Conservation (phyloP, 1,140 invertebrate species). For the Neocloeon triangulifer region DNA sequence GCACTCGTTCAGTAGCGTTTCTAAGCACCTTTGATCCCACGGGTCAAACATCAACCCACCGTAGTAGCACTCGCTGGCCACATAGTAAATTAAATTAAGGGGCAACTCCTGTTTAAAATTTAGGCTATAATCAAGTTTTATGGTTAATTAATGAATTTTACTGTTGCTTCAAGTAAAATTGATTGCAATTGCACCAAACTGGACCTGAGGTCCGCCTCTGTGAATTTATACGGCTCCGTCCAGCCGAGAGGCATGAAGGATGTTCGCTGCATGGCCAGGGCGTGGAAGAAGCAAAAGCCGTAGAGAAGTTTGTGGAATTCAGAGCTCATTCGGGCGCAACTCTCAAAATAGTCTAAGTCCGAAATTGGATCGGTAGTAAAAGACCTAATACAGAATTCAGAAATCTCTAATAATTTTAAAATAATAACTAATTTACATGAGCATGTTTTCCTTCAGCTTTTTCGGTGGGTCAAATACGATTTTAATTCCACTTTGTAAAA, state of each 20-base stretch:
- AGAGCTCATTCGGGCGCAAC: slow-evolving; percentile 41
- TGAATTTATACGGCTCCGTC: slow-evolving; percentile 92
- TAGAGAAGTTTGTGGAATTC: slow-evolving; percentile 83
- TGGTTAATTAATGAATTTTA: neutral
- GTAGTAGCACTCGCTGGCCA: slow-evolving; percentile 92
- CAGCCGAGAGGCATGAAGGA: slow-evolving; percentile 86
- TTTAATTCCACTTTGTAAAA: slow-evolving; percentile 85
- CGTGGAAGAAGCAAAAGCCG: slow-evolving; percentile 87
- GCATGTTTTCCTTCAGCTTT: slow-evolving; percentile 45
- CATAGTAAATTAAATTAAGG: slow-evolving; percentile 24
- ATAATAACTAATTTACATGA: slow-evolving; percentile 19
- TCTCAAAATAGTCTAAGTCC: slow-evolving; percentile 70
- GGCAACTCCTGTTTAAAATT: neutral
- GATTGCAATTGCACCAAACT: slow-evolving; percentile 67
- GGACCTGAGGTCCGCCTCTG: slow-evolving; percentile 82
- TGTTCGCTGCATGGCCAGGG: slow-evolving; percentile 67
- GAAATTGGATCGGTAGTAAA: slow-evolving; percentile 72
- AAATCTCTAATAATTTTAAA: slow-evolving; percentile 5
- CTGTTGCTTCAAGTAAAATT: slow-evolving; percentile 22
- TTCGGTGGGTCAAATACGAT: slow-evolving; percentile 91
- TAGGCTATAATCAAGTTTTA: neutral
- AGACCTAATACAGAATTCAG: slow-evolving; percentile 21
- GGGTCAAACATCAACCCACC: slow-evolving; percentile 88
- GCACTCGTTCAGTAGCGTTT: slow-evolving; percentile 59
- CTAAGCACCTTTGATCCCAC: slow-evolving; percentile 74